Evolutionary conservation across 2,113 vertebrate species (phyloP).

Genomic region (Scytalopus superciliaris): DNA sequence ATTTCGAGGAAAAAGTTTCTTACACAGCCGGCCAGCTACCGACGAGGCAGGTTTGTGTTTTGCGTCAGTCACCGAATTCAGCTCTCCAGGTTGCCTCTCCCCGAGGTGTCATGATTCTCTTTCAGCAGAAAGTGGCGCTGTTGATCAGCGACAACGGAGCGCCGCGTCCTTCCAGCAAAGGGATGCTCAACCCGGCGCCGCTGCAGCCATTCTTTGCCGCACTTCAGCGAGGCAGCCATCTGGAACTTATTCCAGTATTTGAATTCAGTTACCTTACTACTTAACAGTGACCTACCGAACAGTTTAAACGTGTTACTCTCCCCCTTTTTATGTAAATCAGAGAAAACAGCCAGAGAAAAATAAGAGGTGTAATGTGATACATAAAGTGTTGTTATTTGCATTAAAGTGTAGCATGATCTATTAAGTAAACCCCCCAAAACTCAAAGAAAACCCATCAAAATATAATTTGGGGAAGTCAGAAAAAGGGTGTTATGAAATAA

Average conservation of each 20-base stretch:
- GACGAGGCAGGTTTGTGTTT: not conserved
- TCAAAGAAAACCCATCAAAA: not conserved
- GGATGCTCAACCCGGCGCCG: constrained; percentile 13
- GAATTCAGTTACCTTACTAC: constrained; percentile 56
- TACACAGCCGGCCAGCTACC: not conserved
- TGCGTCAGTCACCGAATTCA: not conserved
- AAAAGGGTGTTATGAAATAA: not conserved
- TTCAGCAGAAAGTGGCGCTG: constrained; percentile 73
- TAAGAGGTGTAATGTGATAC: not conserved
- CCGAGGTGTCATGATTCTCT: not conserved
- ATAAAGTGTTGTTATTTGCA: not conserved
- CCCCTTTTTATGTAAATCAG: constrained; percentile 44
- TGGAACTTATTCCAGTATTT: constrained; percentile 62
- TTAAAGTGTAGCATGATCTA: not conserved
- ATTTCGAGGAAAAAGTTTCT: not conserved
- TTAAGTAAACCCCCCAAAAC: not conserved
- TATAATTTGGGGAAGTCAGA: not conserved
- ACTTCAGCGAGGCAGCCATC: constrained; percentile 42
- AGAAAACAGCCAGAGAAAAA: constrained; percentile 18
- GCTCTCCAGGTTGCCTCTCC: too few species aligned
- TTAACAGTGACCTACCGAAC: constrained; percentile 43
- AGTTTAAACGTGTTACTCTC: not conserved
- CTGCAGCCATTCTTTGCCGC: constrained; percentile 18
- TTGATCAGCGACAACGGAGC: constrained; percentile 54
- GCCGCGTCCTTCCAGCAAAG: not conserved